Evolutionary conservation across 2,797 vertebrate species (phyloP).

Genomic region (Vespertilio murinus): DNA sequence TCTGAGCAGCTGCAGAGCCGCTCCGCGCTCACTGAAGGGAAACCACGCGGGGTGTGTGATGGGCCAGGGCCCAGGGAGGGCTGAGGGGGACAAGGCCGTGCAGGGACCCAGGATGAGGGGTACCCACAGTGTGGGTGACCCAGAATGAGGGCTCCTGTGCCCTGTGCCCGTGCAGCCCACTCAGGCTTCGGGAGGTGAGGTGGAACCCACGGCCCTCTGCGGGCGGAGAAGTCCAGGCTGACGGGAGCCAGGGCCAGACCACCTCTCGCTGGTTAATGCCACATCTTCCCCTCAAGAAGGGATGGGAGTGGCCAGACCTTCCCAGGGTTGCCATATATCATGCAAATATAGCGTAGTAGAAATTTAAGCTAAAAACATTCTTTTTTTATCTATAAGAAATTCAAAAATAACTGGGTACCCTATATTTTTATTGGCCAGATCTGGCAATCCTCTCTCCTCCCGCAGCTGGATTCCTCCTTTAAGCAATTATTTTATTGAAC

Average conservation of each 20-base stretch:
- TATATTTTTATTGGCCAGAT: slow-evolving; percentile 26
- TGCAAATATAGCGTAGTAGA: not conserved
- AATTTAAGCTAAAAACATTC: not conserved
- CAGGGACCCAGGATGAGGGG: not conserved
- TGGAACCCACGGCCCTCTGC: not conserved
- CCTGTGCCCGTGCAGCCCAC: not conserved
- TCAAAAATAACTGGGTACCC: not conserved
- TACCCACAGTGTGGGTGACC: not conserved
- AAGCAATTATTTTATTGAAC: not conserved
- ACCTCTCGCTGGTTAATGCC: not conserved
- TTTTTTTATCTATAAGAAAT: not conserved
- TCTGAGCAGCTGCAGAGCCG: slow-evolving; percentile 65
- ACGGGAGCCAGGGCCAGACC: not conserved
- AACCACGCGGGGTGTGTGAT: not conserved
- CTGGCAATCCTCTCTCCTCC: not conserved
- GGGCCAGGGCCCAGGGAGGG: not conserved
- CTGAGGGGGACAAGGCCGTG: not conserved
- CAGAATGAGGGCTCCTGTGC: not conserved
- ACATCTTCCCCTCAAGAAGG: not conserved
- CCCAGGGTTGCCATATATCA: not conserved
- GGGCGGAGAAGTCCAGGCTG: not conserved
- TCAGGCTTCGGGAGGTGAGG: not conserved
- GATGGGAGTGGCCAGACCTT: not conserved
- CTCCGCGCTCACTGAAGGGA: not conserved
- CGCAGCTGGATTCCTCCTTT: not conserved